These are phyloP conservation scores for Lampropteryx suffumata DNA, from an alignment of 2,888 invertebrate species.

Conservation along the genomic window DNA sequence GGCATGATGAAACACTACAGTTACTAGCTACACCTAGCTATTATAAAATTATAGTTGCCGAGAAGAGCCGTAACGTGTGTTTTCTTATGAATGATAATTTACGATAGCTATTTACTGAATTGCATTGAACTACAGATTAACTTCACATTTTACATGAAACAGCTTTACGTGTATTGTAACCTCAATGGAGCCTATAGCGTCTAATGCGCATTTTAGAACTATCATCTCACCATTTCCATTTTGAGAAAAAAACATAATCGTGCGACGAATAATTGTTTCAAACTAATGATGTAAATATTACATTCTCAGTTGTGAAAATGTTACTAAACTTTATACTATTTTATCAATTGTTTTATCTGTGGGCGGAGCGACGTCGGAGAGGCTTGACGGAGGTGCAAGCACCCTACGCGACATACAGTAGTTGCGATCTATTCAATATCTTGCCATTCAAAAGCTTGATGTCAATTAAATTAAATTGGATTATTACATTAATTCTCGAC, in stretches of 20 bases:
- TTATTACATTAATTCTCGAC: conserved; percentile 42
- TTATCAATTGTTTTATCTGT: conserved; percentile 40
- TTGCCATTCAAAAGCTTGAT: conserved; percentile 50
- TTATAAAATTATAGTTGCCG: no score
- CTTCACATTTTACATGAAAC: no score
- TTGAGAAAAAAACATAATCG: conserved; percentile 36
- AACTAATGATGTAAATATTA: conserved; percentile 30
- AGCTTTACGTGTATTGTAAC: no score
- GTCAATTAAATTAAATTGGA: conserved; percentile 42
- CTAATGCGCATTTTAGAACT: conserved; percentile 49
- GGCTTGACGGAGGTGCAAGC: conserved; percentile 43
- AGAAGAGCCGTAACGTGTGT: no score
- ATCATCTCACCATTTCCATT: conserved; percentile 39
- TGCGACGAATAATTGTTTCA: conserved; percentile 29
- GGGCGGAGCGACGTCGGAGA: conserved; percentile 42
- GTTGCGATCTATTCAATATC: conserved; percentile 46
- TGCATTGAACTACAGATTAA: no score
- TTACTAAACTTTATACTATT: conserved; percentile 28
- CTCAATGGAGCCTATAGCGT: conserved; percentile 29
- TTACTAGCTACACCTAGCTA: no score
- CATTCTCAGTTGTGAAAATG: conserved; percentile 26
- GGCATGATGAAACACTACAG: no score
- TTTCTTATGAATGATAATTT: no score
- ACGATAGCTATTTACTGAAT: no score
- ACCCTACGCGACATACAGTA: conserved; percentile 53